These are phyloP conservation scores for Lordiphosa mommai DNA, from an alignment of 1,140 invertebrate genomes.

Conservation along the genomic window DNA sequence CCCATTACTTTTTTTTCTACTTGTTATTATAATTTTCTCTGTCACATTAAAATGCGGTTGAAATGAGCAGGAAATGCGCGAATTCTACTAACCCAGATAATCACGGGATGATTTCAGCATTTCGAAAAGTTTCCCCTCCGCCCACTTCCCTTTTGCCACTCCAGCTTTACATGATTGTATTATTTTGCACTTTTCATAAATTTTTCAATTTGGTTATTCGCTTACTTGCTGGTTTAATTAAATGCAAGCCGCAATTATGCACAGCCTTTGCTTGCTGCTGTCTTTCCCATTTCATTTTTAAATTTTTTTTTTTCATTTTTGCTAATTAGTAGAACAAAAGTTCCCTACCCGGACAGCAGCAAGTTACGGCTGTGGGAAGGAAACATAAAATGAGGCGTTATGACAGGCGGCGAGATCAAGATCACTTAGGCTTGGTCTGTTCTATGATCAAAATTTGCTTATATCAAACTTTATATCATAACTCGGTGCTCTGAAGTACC, in stretches of 20 bases:
- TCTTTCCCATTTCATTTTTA: too few species aligned
- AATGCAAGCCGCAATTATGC: constrained; percentile 9
- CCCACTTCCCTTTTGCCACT: not conserved
- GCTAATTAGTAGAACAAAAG: constrained; percentile 2
- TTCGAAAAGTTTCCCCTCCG: constrained; percentile 2
- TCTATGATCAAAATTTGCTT: too few species aligned
- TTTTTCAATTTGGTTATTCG: not conserved
- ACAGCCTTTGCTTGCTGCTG: constrained; percentile 1
- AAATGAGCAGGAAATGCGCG: constrained; percentile 59
- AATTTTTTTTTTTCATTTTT: too few species aligned
- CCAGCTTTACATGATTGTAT: not conserved
- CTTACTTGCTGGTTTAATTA: not conserved
- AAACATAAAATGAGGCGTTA: too few species aligned
- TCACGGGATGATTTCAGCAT: constrained; percentile 52
- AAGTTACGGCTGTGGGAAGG: too few species aligned
- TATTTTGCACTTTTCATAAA: constrained; percentile 10
- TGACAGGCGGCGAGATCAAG: too few species aligned
- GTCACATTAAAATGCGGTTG: constrained; percentile 58
- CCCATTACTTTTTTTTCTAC: constrained; percentile 19
- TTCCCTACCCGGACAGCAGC: too few species aligned
- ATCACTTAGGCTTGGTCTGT: too few species aligned
- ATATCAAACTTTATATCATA: too few species aligned
- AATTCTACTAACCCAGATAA: constrained; percentile 60
- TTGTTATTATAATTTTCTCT: constrained; percentile 53
- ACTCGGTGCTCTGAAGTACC: too few species aligned